Base-by-base conservation (phyloP, 2,888 invertebrate species). In the Drosophila flavopinicola region DNA sequence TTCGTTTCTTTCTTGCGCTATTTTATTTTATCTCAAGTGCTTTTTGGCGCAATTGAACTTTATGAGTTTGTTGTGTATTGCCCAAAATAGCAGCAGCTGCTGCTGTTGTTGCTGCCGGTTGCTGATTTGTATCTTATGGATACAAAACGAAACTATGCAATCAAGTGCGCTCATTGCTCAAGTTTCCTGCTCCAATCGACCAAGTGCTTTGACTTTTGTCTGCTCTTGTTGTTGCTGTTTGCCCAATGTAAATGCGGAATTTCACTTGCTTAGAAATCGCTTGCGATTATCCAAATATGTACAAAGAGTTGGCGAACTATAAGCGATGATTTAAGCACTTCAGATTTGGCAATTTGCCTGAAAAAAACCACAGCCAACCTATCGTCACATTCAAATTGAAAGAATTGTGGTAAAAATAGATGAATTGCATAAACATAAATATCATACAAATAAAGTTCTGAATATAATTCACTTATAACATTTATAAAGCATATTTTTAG, bases 141-240 rank as follows among this genome's bases (percentile, higher is more conserved):
- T 73, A 60, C 53, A 49, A 53, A 70, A 57, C 39, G 57, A 70
- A 73, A 70, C 66, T 57, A 70, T 59, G 66, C 58, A 60, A 70
- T 73, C 70, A 80, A 77, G 78, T 82, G 78, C 69, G 63, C 66
- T 51, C 41, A 77, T 72, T 82, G 79, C 79, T 77, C 64, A 80
- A 80, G 71, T 80, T 79, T 80, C 76, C 75, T 78, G 74, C 75
- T 80, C 47, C 54, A 69, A 63, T 78, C 39, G 70, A 59, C 58
- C 44, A 58, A 73, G 72, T 73, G 66, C 59, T 61, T 65, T 68
- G 66, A 68, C 61, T 64, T 71, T 64, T 54, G 45, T 64, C 44
- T 66, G 24, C 7, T 44, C 1, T 51, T 54, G 58, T 38, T 47
- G 27, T 48, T 37, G 33, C n/a, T 32, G 13, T 54, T 49, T 61